Evolutionary conservation across 1,140 invertebrate genomes (phyloP), one percentile per base, ranked within the genome.

Genomic region (Onthophagus taurus): DNA sequence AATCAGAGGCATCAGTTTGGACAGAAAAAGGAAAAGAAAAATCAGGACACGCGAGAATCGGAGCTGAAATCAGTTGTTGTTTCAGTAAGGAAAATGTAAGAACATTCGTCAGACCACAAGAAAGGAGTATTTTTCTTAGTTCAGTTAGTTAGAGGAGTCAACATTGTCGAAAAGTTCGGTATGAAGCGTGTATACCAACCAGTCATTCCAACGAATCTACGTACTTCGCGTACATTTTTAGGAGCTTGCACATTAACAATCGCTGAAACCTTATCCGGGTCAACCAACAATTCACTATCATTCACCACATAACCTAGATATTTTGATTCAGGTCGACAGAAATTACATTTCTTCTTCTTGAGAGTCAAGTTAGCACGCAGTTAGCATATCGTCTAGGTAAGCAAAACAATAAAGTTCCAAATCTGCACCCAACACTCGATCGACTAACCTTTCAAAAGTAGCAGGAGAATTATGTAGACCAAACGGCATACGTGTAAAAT

Each of bases 41-140:
- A 37, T 51, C 45, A 21, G 49, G 51, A 19, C 49, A 45, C 7
- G 48, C 12, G 12, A 53, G 30, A 3, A 51, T 33, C 1, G 49
- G 49, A 14, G 45, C 9, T 2, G 49, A 31, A 7, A 48, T 30
- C 11, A 36, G 6, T 17, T 18, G 6, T 19, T 36, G 47, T 51
- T 57, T 2, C 30, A 60, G n/a, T n/a, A n/a, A n/a, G n/a, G n/a
- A 9, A 70, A 5, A 5, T 12, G n/a, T 31, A 6, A 6, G 14
- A 12, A 36, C 34, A 36, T 4, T 36, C 7, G 11, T 3, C 14
- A 16, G 34, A 7, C 34, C 3, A 36, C 7, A 2, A 18, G 12
- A 36, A 36, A n/a, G 34, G 8, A 17, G 11, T 13, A 17, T 36
- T 20, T 24, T 39, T 36, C 1, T 18, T 13, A 6, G 19, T 11